Conservation (phyloP, 2,888 invertebrate species). For the Pantelozetes paolii region DNA sequence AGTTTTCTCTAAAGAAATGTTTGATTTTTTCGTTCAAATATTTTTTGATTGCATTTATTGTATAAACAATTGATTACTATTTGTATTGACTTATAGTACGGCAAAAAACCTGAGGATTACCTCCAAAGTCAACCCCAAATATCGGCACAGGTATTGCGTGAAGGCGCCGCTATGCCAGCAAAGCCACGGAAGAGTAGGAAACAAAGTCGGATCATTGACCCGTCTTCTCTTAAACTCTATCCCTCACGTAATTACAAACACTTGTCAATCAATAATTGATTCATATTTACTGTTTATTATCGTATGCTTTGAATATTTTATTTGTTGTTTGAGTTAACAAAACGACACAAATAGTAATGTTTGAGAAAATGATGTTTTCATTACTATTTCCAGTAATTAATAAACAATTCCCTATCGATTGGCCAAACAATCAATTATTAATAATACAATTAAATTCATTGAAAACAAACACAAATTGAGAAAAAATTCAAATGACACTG, state of each 20-base stretch:
- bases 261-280: background rate
- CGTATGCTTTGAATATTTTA: background rate
- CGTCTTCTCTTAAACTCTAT: constrained; percentile 4
- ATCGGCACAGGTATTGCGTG: constrained; percentile 44
- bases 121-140: constrained; percentile 45
- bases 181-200: constrained; percentile 35
- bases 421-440: too few species aligned
- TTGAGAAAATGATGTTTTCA: too few species aligned
- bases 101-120: constrained; percentile 46
- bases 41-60: background rate
- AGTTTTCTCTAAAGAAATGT: background rate
- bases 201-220: constrained; percentile 31
- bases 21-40: background rate
- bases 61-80: background rate
- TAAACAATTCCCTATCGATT: too few species aligned
- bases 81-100: constrained; percentile 9
- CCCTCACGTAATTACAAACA: constrained; percentile 4
- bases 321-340: too few species aligned
- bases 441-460: too few species aligned
- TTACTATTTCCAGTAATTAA: too few species aligned
- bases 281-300: too few species aligned
- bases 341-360: too few species aligned
- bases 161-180: constrained; percentile 41
- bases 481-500: too few species aligned
- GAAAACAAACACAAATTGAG: too few species aligned